These are phyloP conservation scores for Dendropsophus ebraccatus DNA, from an alignment of 2,113 vertebrate genomes.

Conservation along the genomic window DNA sequence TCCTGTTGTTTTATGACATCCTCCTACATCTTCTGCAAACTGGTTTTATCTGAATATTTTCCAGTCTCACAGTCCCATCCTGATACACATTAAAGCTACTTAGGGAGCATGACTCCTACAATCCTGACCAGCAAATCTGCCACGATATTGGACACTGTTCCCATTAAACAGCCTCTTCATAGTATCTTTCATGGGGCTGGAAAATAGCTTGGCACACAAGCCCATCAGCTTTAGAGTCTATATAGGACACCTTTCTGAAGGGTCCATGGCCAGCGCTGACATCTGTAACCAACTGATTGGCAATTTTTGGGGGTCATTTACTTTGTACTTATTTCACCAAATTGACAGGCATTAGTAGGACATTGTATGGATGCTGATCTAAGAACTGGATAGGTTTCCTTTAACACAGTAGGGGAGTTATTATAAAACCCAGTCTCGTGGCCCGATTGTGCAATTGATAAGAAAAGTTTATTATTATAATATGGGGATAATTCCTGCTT, in stretches of 20 bases:
- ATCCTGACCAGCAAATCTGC: no score
- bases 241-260: no score
- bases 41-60: not conserved
- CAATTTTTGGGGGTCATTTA: not conserved
- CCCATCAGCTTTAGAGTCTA: no score
- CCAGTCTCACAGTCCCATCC: not conserved
- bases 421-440: not conserved
- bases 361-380: not conserved
- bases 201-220: no score
- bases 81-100: no score
- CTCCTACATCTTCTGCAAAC: slow-evolving; percentile 21
- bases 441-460: not conserved
- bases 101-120: no score
- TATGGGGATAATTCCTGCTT: not conserved
- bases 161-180: no score
- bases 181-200: no score
- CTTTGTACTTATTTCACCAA: not conserved
- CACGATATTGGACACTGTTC: no score
- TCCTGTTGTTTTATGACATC: slow-evolving; percentile 17
- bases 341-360: not conserved
- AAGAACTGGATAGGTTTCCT: not conserved
- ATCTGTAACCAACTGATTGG: no score
- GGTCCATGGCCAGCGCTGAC: no score
- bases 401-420: not conserved
- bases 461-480: not conserved